Percentiles rank a stretch among this genome's conserved stretches.
Evolutionary conservation across 2,797 vertebrate genomes (phyloP).

Genomic region (Furcifer pardalis): DNA sequence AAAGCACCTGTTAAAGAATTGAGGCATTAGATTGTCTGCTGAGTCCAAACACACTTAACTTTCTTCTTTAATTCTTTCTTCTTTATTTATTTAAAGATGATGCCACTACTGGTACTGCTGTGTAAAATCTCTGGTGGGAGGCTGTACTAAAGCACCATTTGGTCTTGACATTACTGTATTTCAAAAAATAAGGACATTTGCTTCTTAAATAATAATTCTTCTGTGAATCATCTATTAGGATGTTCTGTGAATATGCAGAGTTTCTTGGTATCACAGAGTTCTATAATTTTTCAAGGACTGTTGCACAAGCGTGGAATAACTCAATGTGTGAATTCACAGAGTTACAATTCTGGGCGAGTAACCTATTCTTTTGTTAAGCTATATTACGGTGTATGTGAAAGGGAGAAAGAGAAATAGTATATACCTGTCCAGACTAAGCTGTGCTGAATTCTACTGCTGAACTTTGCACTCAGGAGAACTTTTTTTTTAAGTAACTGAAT

Average conservation of each 20-base stretch:
- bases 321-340: too few relatives aligned
- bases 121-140: neutral
- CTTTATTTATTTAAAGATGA: constrained; percentile 32
- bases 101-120: constrained; percentile 9
- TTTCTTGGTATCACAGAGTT: too few relatives aligned
- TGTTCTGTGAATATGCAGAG: too few relatives aligned
- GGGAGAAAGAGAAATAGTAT: neutral
- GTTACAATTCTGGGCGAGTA: too few relatives aligned
- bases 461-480: neutral
- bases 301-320: too few relatives aligned
- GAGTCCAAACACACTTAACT: constrained; percentile 2
- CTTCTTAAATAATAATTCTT: neutral
- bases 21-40: neutral
- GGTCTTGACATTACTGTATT: constrained; percentile 36
- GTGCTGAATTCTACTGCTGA: neutral
- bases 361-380: neutral
- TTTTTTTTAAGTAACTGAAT: neutral
- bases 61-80: too few relatives aligned
- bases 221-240: too few relatives aligned
- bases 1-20: neutral
- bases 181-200: constrained; percentile 26
- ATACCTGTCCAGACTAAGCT: neutral
- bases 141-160: constrained; percentile 14
- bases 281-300: too few relatives aligned
- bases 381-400: neutral